These are phyloP conservation scores for Volucella inflata DNA, from an alignment of 2,888 invertebrate genomes.

Conservation along the genomic window DNA sequence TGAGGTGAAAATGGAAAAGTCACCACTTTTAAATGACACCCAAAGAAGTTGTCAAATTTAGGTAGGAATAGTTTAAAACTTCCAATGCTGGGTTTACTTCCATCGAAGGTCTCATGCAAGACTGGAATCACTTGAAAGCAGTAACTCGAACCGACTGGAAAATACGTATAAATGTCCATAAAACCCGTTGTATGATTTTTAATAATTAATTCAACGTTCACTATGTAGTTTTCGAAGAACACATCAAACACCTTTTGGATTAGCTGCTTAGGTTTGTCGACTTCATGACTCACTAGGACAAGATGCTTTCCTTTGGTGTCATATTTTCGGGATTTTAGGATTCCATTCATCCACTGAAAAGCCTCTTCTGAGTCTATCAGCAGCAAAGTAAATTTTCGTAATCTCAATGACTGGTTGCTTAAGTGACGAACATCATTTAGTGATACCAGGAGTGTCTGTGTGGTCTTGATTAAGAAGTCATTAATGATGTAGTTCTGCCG, in stretches of 20 bases:
- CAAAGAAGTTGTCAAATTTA: slow-evolving; percentile 52
- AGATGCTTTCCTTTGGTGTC: slow-evolving; percentile 52
- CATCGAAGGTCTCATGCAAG: slow-evolving; percentile 34
- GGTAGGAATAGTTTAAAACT: slow-evolving; percentile 43
- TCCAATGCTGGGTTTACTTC: background rate
- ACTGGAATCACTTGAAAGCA: slow-evolving; percentile 58
- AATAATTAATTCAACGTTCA: slow-evolving; percentile 41
- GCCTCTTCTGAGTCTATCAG: slow-evolving; percentile 38
- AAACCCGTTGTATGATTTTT: slow-evolving; percentile 32
- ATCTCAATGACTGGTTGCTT: background rate
- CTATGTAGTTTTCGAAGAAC: slow-evolving; percentile 38
- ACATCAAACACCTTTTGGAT: slow-evolving; percentile 37
- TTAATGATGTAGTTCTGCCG: slow-evolving; percentile 44
- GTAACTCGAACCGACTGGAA: slow-evolving; percentile 32
- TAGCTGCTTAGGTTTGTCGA: background rate
- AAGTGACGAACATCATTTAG: slow-evolving; percentile 33
- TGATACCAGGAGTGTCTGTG: slow-evolving; percentile 2
- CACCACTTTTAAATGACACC: slow-evolving; percentile 42
- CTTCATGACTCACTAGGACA: slow-evolving; percentile 22
- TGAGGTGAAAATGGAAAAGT: slow-evolving; percentile 58
- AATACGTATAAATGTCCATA: slow-evolving; percentile 50
- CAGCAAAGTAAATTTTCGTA: slow-evolving; percentile 38
- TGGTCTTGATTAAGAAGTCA: slow-evolving; percentile 25
- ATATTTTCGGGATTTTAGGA: slow-evolving; percentile 26
- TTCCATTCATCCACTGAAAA: slow-evolving; percentile 11